Base-by-base conservation (phyloP, 2,113 vertebrate species). In the Rhea americana region DNA sequence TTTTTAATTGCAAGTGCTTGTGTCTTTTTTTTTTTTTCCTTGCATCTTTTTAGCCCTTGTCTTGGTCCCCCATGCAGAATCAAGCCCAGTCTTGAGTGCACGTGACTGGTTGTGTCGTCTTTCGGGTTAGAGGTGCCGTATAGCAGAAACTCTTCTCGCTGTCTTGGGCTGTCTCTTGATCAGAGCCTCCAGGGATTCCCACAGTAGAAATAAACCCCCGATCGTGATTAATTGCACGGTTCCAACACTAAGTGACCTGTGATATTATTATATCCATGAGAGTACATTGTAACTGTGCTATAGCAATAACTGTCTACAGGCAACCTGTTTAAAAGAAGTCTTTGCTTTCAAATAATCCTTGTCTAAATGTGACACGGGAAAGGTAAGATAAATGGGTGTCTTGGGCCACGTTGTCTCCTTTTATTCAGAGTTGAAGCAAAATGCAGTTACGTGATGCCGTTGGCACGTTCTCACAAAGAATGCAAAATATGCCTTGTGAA, bases 81-180 rank as follows among this genome's bases (percentile, higher is more conserved):
- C 21, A 25, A 39, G 12, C 17, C 24, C 13, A 1, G 6, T n/a
- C 5, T 2, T 30, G 59, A 59, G 0, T 16, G 1, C 2, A 0
- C 5, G 0, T 4, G 1, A 21, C n/a, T 43, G 1, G 3, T 16
- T 50, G n/a, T 32, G 0, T 11, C 12, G 32, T 3, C 9, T 47
- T 3, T 18, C 1, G 1, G 17, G 11, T 78, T 45, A 20, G 39
- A 19, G 7, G 25, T 13, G 3, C 22, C 28, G 77, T 0, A 0
- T 10, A 32, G 65, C 35, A 22, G 7, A 2, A 13, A 55, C 32
- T 56, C 39, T 66, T 24, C 24, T 86, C 51, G 0, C 8, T 30
- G 5, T 22, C 25, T 70, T 21, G 37, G 41, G 41, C 20, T 87
- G 45, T 9, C 10, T 72, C 73, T 26, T 74, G n/a, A 13, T 6